A percentile compares a stretch with the other conserved stretches of the same genome.
Conservation (phyloP, 1,140 invertebrate species). For the Drosophila tropicalis region DNA sequence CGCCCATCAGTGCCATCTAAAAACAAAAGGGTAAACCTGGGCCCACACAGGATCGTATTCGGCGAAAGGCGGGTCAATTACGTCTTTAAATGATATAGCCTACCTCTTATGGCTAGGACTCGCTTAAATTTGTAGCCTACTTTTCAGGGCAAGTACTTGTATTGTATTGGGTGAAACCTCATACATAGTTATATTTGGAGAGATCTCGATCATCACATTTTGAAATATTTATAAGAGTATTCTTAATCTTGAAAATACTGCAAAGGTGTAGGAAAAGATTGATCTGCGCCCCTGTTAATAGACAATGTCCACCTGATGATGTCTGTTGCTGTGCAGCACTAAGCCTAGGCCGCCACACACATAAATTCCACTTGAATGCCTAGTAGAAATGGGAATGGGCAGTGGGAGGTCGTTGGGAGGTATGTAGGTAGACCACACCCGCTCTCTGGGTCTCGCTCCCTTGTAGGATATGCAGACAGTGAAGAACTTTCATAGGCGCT, state of each 20-base stretch:
- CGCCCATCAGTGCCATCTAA: background rate
- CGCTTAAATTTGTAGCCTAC: too few species aligned
- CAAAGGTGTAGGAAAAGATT: too few species aligned
- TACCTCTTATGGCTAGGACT: background rate
- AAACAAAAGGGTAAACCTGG: slow-evolving; percentile 21
- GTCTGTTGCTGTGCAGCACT: slow-evolving; percentile 1
- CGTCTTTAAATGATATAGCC: background rate
- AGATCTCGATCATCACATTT: too few species aligned
- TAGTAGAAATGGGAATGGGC: slow-evolving; percentile 3
- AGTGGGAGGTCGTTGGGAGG: background rate
- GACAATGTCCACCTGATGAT: background rate
- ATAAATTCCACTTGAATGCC: slow-evolving; percentile 43
- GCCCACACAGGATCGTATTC: background rate
- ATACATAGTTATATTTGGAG: too few species aligned
- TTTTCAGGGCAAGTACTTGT: too few species aligned
- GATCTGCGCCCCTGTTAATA: background rate
- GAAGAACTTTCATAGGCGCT: background rate
- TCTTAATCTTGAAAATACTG: too few species aligned
- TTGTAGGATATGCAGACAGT: background rate
- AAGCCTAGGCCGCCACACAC: slow-evolving; percentile 24
- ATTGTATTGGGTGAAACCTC: too few species aligned
- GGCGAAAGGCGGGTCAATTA: background rate
- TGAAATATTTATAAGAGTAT: too few species aligned
- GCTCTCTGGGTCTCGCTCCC: background rate
- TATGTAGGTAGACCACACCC: background rate